phyloP scores from a whole-genome alignment of 2,888 invertebrate species.

The Lampropteryx suffumata region DNA sequence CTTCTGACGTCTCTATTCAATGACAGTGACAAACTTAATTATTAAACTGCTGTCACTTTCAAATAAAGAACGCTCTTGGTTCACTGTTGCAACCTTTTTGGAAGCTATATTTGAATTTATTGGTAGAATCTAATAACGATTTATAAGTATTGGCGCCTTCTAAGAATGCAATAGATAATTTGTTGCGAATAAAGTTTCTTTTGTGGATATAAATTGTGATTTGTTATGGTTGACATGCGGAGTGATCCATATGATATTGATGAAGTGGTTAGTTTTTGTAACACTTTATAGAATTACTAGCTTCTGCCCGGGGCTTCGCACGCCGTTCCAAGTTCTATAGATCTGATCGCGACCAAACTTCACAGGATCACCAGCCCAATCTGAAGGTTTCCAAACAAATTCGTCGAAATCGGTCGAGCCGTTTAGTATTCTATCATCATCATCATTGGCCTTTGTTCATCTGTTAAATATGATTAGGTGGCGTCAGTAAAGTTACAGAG shows the following conservation, averaged over 20 bases:
- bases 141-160: conserved; percentile 64
- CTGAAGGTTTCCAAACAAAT: too few relatives aligned
- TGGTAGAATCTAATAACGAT: conserved; percentile 39
- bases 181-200: conserved; percentile 62
- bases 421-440: too few relatives aligned
- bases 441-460: too few relatives aligned
- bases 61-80: conserved; percentile 24
- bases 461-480: too few relatives aligned
- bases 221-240: conserved; percentile 12
- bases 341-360: too few relatives aligned
- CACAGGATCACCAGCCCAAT: too few relatives aligned
- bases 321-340: too few relatives aligned
- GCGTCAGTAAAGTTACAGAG: too few relatives aligned
- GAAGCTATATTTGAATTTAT: conserved; percentile 15
- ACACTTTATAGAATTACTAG: neutral
- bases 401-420: too few relatives aligned
- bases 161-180: conserved; percentile 62
- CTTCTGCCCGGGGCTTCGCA: too few relatives aligned
- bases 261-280: conserved; percentile 17
- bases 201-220: conserved; percentile 19
- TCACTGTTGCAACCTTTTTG: conserved; percentile 16
- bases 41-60: conserved; percentile 34
- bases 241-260: conserved; percentile 19
- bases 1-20: conserved; percentile 72
- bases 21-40: conserved; percentile 43